phyloP scores from a whole-genome alignment of 2,888 invertebrate genomes.

The Operophtera brumata region DNA sequence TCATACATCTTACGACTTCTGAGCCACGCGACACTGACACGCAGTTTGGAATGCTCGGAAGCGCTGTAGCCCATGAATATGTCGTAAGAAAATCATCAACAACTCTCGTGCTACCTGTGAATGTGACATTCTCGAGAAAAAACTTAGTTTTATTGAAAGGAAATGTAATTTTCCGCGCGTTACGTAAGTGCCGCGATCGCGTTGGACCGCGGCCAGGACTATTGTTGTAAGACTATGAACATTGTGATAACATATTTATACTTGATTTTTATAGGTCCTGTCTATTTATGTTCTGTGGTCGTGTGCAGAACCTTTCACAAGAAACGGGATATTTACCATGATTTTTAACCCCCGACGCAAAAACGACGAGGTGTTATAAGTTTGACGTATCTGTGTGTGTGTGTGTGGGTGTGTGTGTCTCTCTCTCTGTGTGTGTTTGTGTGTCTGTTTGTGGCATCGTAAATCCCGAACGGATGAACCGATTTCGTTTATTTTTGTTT shows the following conservation, averaged over 20 bases:
- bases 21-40: too few species aligned
- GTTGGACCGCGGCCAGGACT: conserved; percentile 27
- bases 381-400: too few species aligned
- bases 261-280: background rate
- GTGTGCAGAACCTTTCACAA: conserved; percentile 1
- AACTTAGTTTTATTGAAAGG: conserved; percentile 20
- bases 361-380: too few species aligned
- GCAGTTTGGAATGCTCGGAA: too few species aligned
- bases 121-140: conserved; percentile 13
- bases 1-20: too few species aligned
- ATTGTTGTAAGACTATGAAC: conserved; percentile 26
- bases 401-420: too few species aligned
- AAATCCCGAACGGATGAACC: too few species aligned
- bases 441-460: too few species aligned
- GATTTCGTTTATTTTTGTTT: too few species aligned
- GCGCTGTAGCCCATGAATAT: background rate
- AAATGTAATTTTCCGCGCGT: conserved; percentile 25
- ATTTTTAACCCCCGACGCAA: too few species aligned
- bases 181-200: conserved; percentile 17
- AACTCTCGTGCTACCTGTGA: conserved; percentile 5
- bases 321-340: too few species aligned
- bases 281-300: background rate
- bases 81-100: background rate
- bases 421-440: too few species aligned
- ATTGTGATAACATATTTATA: conserved; percentile 20